phyloP scores from a whole-genome alignment of 2,888 invertebrate species.

The Cyclophora albipunctata region DNA sequence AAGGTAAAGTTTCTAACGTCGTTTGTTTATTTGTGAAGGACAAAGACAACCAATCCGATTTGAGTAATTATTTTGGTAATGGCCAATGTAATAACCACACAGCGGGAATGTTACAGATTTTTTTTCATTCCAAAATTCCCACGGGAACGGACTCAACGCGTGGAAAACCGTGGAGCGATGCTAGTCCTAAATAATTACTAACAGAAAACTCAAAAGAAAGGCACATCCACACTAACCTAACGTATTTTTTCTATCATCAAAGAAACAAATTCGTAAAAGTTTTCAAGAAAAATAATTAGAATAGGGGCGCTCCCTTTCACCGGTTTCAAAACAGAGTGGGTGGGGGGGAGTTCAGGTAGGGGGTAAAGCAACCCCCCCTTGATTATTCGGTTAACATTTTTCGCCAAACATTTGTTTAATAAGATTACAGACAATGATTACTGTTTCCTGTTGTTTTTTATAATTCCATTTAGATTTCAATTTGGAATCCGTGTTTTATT shows the following conservation, averaged over 20 bases:
- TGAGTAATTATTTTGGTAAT: too few relatives aligned
- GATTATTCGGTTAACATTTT: constrained; percentile 39
- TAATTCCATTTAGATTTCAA: constrained; percentile 5
- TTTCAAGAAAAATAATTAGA: constrained; percentile 69
- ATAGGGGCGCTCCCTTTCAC: constrained; percentile 41
- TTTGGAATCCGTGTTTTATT: too few relatives aligned
- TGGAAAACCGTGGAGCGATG: too few relatives aligned
- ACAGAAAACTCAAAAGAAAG: background rate
- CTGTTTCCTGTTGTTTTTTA: constrained; percentile 30
- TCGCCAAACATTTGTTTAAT: constrained; percentile 55
- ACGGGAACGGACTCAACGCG: too few relatives aligned
- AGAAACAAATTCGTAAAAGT: constrained; percentile 51
- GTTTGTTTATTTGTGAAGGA: background rate
- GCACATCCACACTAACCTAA: constrained; percentile 24
- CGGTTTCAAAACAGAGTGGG: constrained; percentile 19
- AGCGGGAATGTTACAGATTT: too few relatives aligned
- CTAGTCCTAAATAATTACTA: background rate
- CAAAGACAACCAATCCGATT: too few relatives aligned
- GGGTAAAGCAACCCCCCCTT: constrained; percentile 8
- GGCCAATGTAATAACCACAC: too few relatives aligned
- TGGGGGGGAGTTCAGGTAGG: constrained; percentile 1
- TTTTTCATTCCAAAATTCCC: too few relatives aligned
- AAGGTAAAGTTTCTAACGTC: too few relatives aligned
- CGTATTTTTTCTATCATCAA: constrained; percentile 31
- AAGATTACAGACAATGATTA: constrained; percentile 54